Percentiles rank a stretch among this genome's conserved stretches.
Conservation (phyloP, 2,888 invertebrate genomes). For the Rhabditophanes sp. region DNA sequence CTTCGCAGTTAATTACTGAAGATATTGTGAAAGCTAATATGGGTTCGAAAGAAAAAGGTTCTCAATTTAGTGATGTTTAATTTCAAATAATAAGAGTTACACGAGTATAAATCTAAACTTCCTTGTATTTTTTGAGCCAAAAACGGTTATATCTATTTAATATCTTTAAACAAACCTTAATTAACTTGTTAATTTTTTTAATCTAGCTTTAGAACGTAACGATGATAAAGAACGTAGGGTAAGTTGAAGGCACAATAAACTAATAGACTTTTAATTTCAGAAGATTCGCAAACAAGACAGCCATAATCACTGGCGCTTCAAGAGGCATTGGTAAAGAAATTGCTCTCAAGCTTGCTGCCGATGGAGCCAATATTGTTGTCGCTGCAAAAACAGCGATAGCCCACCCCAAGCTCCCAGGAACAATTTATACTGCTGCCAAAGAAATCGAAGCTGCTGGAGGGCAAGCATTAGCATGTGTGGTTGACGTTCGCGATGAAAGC, state of each 20-base stretch:
- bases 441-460: conserved; percentile 54
- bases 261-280: conserved; percentile 46
- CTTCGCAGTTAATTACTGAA: conserved; percentile 70
- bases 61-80: no score
- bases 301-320: conserved; percentile 87
- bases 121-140: no score
- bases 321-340: conserved; percentile 89
- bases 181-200: no score
- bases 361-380: conserved; percentile 79
- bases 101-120: no score
- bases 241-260: no score
- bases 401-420: conserved; percentile 76
- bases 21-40: conserved; percentile 63
- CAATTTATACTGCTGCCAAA: conserved; percentile 72
- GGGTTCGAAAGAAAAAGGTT: conserved; percentile 60
- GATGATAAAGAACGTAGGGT: conserved; percentile 1
- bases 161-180: no score
- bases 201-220: no score
- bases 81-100: no score
- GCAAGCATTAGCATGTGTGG: conserved; percentile 52
- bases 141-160: no score
- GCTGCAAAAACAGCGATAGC: conserved; percentile 77
- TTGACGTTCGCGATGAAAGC: conserved; percentile 63
- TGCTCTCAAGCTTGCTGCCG: conserved; percentile 60
- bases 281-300: conserved; percentile 67